Percentiles rank a stretch among this genome's conserved stretches.
Evolutionary conservation across 2,888 invertebrate species (phyloP).

Genomic region (Alentia gelatinosa): DNA sequence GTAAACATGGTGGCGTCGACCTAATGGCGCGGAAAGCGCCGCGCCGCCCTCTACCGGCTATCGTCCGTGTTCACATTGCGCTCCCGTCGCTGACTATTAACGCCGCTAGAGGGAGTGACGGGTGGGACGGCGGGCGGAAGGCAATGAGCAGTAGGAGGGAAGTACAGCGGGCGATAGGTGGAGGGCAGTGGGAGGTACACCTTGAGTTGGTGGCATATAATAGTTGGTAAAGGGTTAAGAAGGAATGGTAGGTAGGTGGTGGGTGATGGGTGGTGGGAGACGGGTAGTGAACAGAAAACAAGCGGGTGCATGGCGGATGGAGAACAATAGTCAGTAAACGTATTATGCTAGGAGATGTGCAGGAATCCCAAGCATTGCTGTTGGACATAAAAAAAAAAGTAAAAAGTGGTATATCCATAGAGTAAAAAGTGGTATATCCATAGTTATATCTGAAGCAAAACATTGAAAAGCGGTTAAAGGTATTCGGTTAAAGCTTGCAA

Average conservation of each 20-base stretch:
- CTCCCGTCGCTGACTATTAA: constrained; percentile 10
- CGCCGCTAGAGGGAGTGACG: no score
- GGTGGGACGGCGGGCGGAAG: background rate
- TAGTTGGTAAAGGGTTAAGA: background rate
- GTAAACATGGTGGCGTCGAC: background rate
- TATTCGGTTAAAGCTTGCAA: no score
- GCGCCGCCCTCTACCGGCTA: constrained; percentile 5
- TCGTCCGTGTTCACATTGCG: constrained; percentile 28
- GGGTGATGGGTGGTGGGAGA: background rate
- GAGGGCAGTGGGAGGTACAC: background rate
- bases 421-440: no score
- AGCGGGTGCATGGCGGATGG: no score
- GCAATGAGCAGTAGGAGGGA: background rate
- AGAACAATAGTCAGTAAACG: no score
- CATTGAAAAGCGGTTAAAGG: no score
- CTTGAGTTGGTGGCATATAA: no score
- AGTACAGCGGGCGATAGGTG: background rate
- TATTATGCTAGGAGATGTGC: no score
- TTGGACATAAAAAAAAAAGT: no score
- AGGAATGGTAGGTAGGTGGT: background rate
- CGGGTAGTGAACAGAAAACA: background rate
- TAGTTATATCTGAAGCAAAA: no score
- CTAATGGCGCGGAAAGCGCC: constrained; percentile 9
- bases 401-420: no score
- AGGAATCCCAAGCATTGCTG: no score